Conservation (phyloP, 2,888 invertebrate genomes). For the Ptycholaimellus sp. region DNA sequence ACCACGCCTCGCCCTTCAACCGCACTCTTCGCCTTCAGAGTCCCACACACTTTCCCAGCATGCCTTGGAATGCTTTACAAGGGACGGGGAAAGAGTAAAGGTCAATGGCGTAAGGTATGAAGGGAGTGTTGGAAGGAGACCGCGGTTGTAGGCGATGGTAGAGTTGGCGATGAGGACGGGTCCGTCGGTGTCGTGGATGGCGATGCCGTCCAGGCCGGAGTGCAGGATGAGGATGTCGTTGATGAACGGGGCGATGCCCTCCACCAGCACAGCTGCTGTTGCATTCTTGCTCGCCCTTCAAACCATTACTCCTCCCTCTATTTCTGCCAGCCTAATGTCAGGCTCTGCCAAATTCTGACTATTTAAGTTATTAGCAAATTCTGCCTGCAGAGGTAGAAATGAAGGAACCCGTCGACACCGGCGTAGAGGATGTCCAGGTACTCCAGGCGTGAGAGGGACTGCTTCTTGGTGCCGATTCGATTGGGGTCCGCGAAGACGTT, state of each 20-base stretch:
- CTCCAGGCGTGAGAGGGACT: slow-evolving; percentile 53
- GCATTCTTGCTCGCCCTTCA: slow-evolving; percentile 42
- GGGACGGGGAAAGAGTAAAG: no score
- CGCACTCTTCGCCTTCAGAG: no score
- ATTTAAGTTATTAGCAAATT: background rate
- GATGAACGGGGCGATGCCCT: slow-evolving; percentile 67
- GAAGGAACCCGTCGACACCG: slow-evolving; percentile 34
- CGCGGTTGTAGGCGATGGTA: slow-evolving; percentile 52
- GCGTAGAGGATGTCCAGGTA: slow-evolving; percentile 48
- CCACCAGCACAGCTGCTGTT: slow-evolving; percentile 53
- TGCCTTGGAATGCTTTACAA: no score
- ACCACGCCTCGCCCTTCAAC: slow-evolving; percentile 69
- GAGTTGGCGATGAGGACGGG: slow-evolving; percentile 56
- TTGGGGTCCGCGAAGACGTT: slow-evolving; percentile 20
- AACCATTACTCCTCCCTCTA: background rate
- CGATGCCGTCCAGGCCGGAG: slow-evolving; percentile 76
- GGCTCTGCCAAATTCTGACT: background rate
- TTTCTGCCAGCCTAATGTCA: background rate
- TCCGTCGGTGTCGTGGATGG: slow-evolving; percentile 56
- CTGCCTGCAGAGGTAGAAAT: background rate
- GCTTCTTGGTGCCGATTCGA: slow-evolving; percentile 23
- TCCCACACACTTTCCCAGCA: no score
- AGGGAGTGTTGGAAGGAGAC: slow-evolving; percentile 27
- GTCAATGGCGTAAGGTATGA: no score
- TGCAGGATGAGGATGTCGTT: slow-evolving; percentile 54